Conservation (phyloP, 2,113 vertebrate genomes). For the Sander lucioperca region DNA sequence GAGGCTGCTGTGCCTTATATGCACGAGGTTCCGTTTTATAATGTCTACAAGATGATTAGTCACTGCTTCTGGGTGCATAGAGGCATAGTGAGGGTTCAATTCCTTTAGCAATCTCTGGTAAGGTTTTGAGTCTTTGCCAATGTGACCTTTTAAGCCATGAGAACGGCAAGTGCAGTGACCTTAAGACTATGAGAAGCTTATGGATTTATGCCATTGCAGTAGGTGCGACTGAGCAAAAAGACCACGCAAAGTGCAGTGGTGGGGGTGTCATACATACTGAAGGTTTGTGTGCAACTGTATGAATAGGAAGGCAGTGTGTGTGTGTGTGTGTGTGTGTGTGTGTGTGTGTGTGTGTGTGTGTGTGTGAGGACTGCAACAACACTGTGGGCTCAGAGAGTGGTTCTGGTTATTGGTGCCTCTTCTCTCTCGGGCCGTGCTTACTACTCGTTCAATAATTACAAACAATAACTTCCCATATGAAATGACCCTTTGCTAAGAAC, state of each 20-base stretch:
- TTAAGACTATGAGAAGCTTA: slow-evolving; percentile 14
- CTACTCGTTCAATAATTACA: slow-evolving; percentile 55
- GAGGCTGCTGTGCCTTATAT: slow-evolving; percentile 48
- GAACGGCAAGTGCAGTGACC: slow-evolving; percentile 32
- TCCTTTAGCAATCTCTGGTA: slow-evolving; percentile 56
- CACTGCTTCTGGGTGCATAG: slow-evolving; percentile 68
- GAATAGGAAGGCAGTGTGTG: slow-evolving; percentile 69
- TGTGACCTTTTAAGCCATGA: slow-evolving; percentile 44
- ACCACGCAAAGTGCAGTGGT: slow-evolving; percentile 66
- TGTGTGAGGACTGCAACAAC: slow-evolving; percentile 54
- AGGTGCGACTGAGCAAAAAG: slow-evolving; percentile 56
- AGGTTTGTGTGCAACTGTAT: slow-evolving; percentile 65
- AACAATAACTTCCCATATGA: slow-evolving; percentile 56
- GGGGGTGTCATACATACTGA: slow-evolving; percentile 54
- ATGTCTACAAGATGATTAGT: slow-evolving; percentile 43
- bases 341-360: slow-evolving; percentile 48
- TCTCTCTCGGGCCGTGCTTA: slow-evolving; percentile 26
- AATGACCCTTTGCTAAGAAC: slow-evolving; percentile 63
- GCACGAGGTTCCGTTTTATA: slow-evolving; percentile 35
- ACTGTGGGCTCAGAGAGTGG: slow-evolving; percentile 39
- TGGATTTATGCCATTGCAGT: slow-evolving; percentile 49
- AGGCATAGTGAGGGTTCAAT: slow-evolving; percentile 48
- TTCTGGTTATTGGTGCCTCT: slow-evolving; percentile 62
- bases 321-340: slow-evolving; percentile 39
- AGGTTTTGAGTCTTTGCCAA: slow-evolving; percentile 47